Evolutionary conservation across 1,140 invertebrate genomes (phyloP), one percentile per base, ranked within the genome.

Genomic region (Nasonia giraulti): DNA sequence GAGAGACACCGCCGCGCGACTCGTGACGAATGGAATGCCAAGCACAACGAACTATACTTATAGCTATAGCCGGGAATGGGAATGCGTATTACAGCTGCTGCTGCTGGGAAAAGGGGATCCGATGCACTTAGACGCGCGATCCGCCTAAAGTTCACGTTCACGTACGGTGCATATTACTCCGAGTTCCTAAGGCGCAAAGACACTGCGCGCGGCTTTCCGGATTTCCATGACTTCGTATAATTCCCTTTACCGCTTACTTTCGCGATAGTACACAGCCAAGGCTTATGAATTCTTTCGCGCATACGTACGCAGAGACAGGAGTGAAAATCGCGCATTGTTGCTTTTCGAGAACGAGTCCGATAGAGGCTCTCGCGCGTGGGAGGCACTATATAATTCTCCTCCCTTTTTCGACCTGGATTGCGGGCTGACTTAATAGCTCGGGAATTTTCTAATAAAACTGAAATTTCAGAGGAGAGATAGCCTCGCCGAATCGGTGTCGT

Each of bases 381-480:
- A n/a, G n/a, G n/a, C n/a, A 14, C 0, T 12, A 12, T 2, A 44
- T 10, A 12, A 50, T 50, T 50, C 47, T 50, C 10, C 47, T 50
- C 12, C 5, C 2, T 17, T 50, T 50, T 50, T 17, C 47, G 12
- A 50, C 47, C 47, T 50, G 0, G 14, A 50, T 11, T 5, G 66
- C 66, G 17, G 20, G 5, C n/a, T 27, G n/a, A n/a, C n/a, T 68
- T 27, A 23, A 68, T 68, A 68, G 20, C 66, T n/a, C 66, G n/a
- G 69, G 71, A 82, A 82, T 82, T 82, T 69, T 62, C 71, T 82
- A 74, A 75, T 82, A 82, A 82, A 82, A 82, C 23, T 82, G 40
- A 44, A 44, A 44, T 44, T 44, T 44, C 40, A 11, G 40, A 44
- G 40, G 27, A 27, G 27, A 27, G 27, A 27, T 27, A 37, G 33